Evolutionary conservation across 1,140 invertebrate species (phyloP).

Genomic region (Teleogryllus occipitalis): DNA sequence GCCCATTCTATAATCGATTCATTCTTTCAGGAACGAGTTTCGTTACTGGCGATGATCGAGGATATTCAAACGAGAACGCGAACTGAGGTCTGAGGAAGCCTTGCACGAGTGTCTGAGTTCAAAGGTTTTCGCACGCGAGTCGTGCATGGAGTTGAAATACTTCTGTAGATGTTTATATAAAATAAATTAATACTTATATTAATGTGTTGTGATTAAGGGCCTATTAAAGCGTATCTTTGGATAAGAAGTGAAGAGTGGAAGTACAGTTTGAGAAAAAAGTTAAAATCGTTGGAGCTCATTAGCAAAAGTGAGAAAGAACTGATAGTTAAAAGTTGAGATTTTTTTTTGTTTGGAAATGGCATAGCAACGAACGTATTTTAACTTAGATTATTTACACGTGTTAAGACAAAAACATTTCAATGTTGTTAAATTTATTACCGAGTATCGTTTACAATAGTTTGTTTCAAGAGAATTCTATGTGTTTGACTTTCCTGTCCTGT

Average conservation of each 20-base stretch:
- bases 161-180: slow-evolving; percentile 1
- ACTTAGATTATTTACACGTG: background rate
- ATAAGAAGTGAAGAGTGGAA: background rate
- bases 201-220: slow-evolving; percentile 1
- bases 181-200: slow-evolving; percentile 6
- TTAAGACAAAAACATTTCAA: background rate
- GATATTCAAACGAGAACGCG: no score
- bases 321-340: background rate
- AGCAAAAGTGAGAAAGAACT: background rate
- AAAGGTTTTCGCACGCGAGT: background rate
- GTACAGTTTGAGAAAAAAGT: background rate
- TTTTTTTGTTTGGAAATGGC: background rate
- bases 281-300: background rate
- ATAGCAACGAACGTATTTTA: background rate
- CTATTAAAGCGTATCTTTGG: background rate
- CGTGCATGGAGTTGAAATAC: background rate
- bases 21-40: no score
- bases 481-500: background rate
- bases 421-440: background rate
- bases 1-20: no score
- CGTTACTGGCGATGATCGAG: no score
- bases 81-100: no score
- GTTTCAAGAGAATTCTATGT: background rate
- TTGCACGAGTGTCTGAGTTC: background rate
- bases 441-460: background rate